Evolutionary conservation across 1,140 invertebrate species (phyloP).

Genomic region (Drosophila pachea): DNA sequence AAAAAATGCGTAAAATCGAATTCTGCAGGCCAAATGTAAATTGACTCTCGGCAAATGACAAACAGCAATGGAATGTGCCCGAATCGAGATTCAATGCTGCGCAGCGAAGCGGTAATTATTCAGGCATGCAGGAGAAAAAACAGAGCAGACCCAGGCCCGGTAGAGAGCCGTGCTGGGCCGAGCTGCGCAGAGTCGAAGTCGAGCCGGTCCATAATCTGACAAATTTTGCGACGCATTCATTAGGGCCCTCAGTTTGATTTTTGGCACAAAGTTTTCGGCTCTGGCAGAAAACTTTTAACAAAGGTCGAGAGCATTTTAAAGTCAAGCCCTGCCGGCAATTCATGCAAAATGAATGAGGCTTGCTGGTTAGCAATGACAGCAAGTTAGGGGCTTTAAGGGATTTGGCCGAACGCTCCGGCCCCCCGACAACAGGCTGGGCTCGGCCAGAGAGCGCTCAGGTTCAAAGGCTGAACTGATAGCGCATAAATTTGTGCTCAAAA

Average conservation of each 20-base stretch:
- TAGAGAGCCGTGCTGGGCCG: not conserved
- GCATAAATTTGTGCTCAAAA: slow-evolving; percentile 63
- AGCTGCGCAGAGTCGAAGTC: slow-evolving; percentile 2
- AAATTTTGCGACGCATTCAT: slow-evolving; percentile 64
- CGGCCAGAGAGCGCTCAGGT: slow-evolving; percentile 27
- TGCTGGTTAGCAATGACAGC: slow-evolving; percentile 45
- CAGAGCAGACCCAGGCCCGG: not conserved
- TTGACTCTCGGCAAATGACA: slow-evolving; percentile 56
- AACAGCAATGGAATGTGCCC: slow-evolving; percentile 33
- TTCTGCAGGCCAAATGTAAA: slow-evolving; percentile 57
- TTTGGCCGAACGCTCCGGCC: slow-evolving; percentile 36
- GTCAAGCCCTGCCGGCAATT: slow-evolving; percentile 67
- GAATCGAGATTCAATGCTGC: slow-evolving; percentile 31
- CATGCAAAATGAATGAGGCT: slow-evolving; percentile 65
- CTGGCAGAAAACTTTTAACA: slow-evolving; percentile 62
- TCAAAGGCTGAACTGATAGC: slow-evolving; percentile 63
- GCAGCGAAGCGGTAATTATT: slow-evolving; percentile 72
- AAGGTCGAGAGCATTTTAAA: slow-evolving; percentile 74
- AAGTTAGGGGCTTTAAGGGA: slow-evolving; percentile 66
- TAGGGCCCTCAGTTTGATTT: slow-evolving; percentile 71
- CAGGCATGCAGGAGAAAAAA: slow-evolving; percentile 30
- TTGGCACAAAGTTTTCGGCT: slow-evolving; percentile 61
- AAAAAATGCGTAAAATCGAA: slow-evolving; percentile 49
- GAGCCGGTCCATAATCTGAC: slow-evolving; percentile 40
- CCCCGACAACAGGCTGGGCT: slow-evolving; percentile 1